Base-by-base conservation (phyloP, 1,140 invertebrate species). In the Drosophila sp. region DNA sequence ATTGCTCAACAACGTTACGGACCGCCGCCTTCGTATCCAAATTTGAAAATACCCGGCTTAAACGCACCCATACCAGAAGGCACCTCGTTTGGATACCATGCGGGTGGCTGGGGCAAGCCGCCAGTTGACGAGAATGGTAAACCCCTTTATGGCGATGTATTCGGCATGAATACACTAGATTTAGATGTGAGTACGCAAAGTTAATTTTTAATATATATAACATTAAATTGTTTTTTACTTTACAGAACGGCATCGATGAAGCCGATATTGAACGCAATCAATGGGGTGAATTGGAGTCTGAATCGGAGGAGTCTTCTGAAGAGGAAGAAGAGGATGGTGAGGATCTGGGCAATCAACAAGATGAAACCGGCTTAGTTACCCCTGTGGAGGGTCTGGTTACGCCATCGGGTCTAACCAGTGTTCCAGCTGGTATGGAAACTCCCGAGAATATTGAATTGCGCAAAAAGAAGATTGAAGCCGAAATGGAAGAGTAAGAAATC, bases 1-100 rank as follows among this genome's bases (percentile, higher is more conserved):
- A 99, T 99, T 93, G 99, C 99, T 4, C 99, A 99, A 96, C 99
- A 99, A 92, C 95, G 99, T 76, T 99, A 99, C 92, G 99, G 99
- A 0, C 99, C 99, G 5, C 99, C 99, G 4, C 99, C 99, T 0
- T 99, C 98, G 41, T 99, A 99, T 93, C 99, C 99, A 2, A 99
- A 99, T 93, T 93, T 99, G 0, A 99, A 99, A 92, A 99, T 99
- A 87, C 97, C 98, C 8, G 96, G 95, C 0, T 93, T 99, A 1
- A 99, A 98, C 92, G 97, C 97, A 9, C 97, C 97, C 0, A 98
- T 99, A 89, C 98, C 98, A 1, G 97, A 99, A 78, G 96, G 97
- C 6, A 99, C 98, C 91, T 97, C 97, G 0, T 99, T 99, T 93
- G 99, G 99, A 27, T 99, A 99, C 92, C 99, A 99, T 94, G 98